Conservation (phyloP, 2,113 vertebrate genomes). For the Narcine bancroftii region DNA sequence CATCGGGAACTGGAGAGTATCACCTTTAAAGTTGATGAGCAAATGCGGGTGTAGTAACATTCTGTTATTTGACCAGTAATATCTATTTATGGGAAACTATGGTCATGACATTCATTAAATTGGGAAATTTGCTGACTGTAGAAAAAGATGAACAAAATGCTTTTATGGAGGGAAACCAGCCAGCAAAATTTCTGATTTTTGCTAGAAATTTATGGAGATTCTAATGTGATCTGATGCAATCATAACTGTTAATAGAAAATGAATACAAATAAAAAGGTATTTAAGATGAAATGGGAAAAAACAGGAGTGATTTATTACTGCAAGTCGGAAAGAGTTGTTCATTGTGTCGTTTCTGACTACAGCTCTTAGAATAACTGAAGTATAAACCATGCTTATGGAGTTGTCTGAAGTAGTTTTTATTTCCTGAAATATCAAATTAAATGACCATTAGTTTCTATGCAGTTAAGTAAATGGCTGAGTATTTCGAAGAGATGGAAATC, state of each 20-base stretch:
- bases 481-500: background rate
- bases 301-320: background rate
- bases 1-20: too few relatives aligned
- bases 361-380: background rate
- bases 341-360: background rate
- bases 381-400: background rate
- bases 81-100: background rate
- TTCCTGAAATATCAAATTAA: background rate
- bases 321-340: background rate
- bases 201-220: background rate
- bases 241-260: background rate
- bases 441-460: background rate
- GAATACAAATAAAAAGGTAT: background rate
- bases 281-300: background rate
- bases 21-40: background rate
- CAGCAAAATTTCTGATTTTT: background rate
- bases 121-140: background rate
- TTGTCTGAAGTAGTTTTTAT: background rate
- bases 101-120: background rate
- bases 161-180: background rate
- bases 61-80: background rate
- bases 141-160: background rate
- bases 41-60: background rate
- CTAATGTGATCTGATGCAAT: background rate
- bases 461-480: background rate